phyloP scores from a whole-genome alignment of 1,140 invertebrate genomes.

The Lucilia sericata region DNA sequence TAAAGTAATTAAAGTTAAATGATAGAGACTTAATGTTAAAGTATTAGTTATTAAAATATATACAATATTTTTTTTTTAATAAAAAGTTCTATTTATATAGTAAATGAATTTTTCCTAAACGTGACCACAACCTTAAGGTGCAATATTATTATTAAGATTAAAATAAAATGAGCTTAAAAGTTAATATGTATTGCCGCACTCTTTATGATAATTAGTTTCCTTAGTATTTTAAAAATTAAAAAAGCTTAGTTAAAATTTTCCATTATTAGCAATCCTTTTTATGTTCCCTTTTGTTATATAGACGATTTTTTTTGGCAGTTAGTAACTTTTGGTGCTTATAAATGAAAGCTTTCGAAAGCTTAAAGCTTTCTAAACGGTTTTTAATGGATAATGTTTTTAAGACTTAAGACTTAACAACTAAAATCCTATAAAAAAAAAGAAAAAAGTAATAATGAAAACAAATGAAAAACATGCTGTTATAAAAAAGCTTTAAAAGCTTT shows the following conservation, averaged over 20 bases:
- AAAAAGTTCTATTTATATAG: background rate
- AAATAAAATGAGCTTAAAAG: background rate
- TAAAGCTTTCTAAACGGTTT: conserved; percentile 35
- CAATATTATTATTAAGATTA: background rate
- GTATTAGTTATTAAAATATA: background rate
- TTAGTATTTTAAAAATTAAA: background rate
- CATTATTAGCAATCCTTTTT: conserved; percentile 1
- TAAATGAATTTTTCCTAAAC: background rate
- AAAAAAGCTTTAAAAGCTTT: background rate
- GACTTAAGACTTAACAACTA: conserved; percentile 59
- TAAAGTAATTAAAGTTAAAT: background rate
- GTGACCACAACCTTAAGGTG: background rate
- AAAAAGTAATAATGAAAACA: conserved; percentile 47
- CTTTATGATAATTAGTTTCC: no score
- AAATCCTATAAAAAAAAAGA: conserved; percentile 65
- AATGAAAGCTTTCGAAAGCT: conserved; percentile 32
- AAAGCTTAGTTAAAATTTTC: background rate
- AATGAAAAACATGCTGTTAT: conserved; percentile 49
- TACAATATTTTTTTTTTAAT: background rate
- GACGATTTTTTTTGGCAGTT: background rate
- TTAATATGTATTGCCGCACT: background rate
- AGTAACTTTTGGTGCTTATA: conserved; percentile 4
- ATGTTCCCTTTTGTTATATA: conserved; percentile 23
- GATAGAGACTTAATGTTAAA: background rate
- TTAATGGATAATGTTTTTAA: conserved; percentile 27